Evolutionary conservation across 2,797 vertebrate species (phyloP), one percentile per base, ranked within the genome.

Genomic region (Scyliorhinus canicula): DNA sequence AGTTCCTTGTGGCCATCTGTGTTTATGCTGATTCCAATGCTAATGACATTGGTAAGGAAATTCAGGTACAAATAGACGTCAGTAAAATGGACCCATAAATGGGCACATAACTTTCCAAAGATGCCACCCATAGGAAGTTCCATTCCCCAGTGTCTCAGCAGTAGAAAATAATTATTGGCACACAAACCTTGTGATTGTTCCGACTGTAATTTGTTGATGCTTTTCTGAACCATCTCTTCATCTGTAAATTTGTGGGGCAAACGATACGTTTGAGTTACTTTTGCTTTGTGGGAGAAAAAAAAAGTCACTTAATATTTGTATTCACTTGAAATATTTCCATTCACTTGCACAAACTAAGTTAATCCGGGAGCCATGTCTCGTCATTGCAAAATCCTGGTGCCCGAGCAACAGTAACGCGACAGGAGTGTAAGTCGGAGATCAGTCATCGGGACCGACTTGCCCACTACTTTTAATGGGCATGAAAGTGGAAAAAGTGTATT

Each of bases 191-290:
- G 19, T 31, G 6, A 4, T 31, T 47, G 93, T 16, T 50, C 69
- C 19, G 93, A 35, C 50, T 74, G 93, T 14, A 94, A 35, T 50
- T 74, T 74, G 31, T 74, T 74, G 28, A 94, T 9, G 19, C 93
- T 94, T 11, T 74, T 94, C 69, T 94, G 93, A 50, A 94, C 93
- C 67, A 55, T 35, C 19, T 94, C 93, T 0, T 94, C 93, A 94
- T 94, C 93, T 31, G 93, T 74, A 47, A 52, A 16, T 24, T 71
- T 35, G 44, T 47, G 44, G 9, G 44, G 26, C 1, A 69, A 67
- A 14, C 1, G 7, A 1, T 47, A 31, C 40, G 14, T 47, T 94
- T 3, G 44, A 6, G 19, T 31, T 19, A 24, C 8, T 74, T 69
- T 35, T 52, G 35, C 31, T 35, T 74, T 35, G 50, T 31, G 12